Base-by-base conservation (phyloP, 2,113 vertebrate genomes). In the Microcebus murinus region DNA sequence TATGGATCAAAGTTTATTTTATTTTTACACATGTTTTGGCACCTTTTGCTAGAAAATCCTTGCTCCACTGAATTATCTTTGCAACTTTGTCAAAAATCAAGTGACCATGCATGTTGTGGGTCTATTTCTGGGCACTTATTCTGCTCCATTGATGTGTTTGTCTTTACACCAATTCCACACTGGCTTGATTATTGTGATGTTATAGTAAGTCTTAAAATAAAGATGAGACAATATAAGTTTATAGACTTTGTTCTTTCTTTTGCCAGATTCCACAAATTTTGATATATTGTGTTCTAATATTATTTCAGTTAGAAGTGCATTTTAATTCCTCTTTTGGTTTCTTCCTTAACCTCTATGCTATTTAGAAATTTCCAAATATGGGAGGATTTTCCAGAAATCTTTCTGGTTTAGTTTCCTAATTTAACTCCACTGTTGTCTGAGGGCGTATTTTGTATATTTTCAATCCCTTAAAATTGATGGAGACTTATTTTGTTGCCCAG, bases 21-120 rank as follows among this genome's bases (percentile, higher is more conserved):
- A 39, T 17, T 20, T 48, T 34, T 31, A 45, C 55, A 42, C 55
- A 18, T 7, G 20, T 39, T 50, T 29, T 7, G 39, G 50, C 36
- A 50, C 2, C 31, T 36, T 80, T 34, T n/a, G 9, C 74, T 89
- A 50, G 52, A 65, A 52, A 3, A 3, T 23, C 71, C 63, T 91
- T 95, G 67, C 39, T 90, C 34, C 55, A 4, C 3, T 85, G n/a
- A 57, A 11, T 17, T 48, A 21, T 17, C 6, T 71, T 27, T 67
- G 21, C 3, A 7, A 29, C n/a, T 93, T 95, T 93, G 71, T 83
- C 48, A 67, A 48, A 82, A 67, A 45, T 36, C 61, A 59, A 14
- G 11, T 34, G 55, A 14, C 13, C 3, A 0, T 7, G 2, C 34
- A 21, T 4, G 1, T 1, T 34, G 34, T 70, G 57, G n/a, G 1